phyloP scores from a whole-genome alignment of 2,113 vertebrate species.

The Xenopus tropicalis region DNA sequence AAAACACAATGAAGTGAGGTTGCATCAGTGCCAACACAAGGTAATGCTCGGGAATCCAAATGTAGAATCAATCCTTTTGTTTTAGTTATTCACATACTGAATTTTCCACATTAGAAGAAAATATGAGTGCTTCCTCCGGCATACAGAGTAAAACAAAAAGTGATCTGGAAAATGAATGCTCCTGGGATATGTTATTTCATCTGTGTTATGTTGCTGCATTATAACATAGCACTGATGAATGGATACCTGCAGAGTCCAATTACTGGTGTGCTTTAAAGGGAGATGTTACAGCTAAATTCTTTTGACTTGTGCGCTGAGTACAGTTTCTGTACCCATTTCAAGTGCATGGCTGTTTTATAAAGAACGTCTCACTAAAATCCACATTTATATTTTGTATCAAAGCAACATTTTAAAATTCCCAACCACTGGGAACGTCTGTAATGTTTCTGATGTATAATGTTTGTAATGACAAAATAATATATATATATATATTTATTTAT shows the following conservation, averaged over 20 bases:
- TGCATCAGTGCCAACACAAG: slow-evolving; percentile 50
- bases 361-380: slow-evolving; percentile 36
- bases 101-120: slow-evolving; percentile 40
- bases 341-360: slow-evolving; percentile 34
- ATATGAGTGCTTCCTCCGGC: neutral
- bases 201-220: slow-evolving; percentile 23
- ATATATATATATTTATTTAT: too few species aligned
- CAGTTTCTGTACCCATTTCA: slow-evolving; percentile 17
- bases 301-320: slow-evolving; percentile 33
- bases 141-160: slow-evolving; percentile 4
- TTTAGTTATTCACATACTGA: slow-evolving; percentile 42
- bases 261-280: slow-evolving; percentile 15
- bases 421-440: too few species aligned
- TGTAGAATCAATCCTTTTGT: slow-evolving; percentile 23
- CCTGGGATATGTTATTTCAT: slow-evolving; percentile 19
- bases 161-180: slow-evolving; percentile 32
- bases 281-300: slow-evolving; percentile 30
- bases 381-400: too few species aligned
- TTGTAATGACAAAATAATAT: too few species aligned
- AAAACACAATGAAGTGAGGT: slow-evolving; percentile 54
- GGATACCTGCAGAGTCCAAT: slow-evolving; percentile 29
- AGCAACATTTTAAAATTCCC: too few species aligned
- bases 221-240: slow-evolving; percentile 36
- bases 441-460: too few species aligned
- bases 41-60: slow-evolving; percentile 49